Base-by-base conservation (phyloP, 2,797 vertebrate species). In the Distichodus sexfasciatus region DNA sequence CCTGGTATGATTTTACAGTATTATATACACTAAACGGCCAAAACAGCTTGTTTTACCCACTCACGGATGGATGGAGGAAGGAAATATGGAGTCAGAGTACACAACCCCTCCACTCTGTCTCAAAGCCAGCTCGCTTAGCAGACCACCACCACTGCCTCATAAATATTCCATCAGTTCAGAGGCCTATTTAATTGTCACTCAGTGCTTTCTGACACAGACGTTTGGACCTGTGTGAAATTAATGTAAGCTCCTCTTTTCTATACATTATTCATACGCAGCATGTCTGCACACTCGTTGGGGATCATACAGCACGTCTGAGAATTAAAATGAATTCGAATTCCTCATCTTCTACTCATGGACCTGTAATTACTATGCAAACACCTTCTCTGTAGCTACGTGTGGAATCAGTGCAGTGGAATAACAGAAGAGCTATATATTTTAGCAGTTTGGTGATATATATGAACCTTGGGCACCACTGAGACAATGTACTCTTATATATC, bases 161-260 rank as follows among this genome's bases (percentile, higher is more conserved):
- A 44, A 72, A 73, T 76, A 69, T 69, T 76, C 43, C 47, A 73
- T 38, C 26, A 53, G 46, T 67, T 66, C 54, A 33, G 57, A 67
- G 63, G 40, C 14, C 35, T 23, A 19, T 77, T 77, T 71, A 71
- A 74, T 66, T 77, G 75, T 74, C 55, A 70, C 55, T 77, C 61
- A 70, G 41, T 61, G 60, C 47, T 12, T 47, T 46, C 33, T 28
- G 55, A 74, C 60, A 67, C 51, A 74, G 66, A 74, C 75, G 62
- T 71, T 58, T 23, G 58, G 68, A 75, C 48, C 68, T 55, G 73
- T 31, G 47, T 66, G 48, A 67, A 71, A 71, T 71, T 48, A 75
- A 75, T 66, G 73, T 47, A 66, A 17, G 53, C 62, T 33, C 5
- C 40, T 43, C 23, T 60, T 24, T 24, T 55, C 12, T 8, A 66